A percentile compares a stretch with the other conserved stretches of the same genome.
Conservation (phyloP, 2,888 invertebrate species). For the Macropis europaea region DNA sequence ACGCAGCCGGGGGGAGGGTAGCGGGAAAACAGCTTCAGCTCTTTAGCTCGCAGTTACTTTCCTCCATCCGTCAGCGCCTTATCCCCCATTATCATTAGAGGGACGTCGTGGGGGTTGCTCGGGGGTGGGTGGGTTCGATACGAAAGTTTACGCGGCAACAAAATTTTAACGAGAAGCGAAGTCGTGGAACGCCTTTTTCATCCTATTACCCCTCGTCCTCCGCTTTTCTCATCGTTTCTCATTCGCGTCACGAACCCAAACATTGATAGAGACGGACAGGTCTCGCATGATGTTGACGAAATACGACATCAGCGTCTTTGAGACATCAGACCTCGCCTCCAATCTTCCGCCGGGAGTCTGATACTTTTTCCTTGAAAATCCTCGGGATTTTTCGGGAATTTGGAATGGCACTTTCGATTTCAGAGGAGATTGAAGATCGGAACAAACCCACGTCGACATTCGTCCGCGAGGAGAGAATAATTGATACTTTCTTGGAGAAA, state of each 20-base stretch:
- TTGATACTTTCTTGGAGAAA: no score
- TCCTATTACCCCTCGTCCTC: constrained; percentile 33
- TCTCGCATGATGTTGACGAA: constrained; percentile 38
- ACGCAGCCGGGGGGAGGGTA: not conserved
- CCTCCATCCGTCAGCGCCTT: constrained; percentile 25
- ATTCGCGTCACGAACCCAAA: not conserved
- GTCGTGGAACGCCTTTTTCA: constrained; percentile 44
- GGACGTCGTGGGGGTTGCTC: not conserved
- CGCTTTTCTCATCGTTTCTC: not conserved
- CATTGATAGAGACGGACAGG: not conserved
- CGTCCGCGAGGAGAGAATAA: no score
- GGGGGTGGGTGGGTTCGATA: not conserved
- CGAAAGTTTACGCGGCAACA: constrained; percentile 41
- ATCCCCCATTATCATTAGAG: constrained; percentile 35
- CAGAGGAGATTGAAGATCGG: no score
- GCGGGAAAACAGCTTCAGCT: not conserved
- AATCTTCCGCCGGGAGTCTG: not conserved
- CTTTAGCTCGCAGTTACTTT: constrained; percentile 21
- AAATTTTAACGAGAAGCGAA: constrained; percentile 53
- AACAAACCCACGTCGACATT: no score
- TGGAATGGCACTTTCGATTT: no score
- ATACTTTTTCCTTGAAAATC: not conserved
- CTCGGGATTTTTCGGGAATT: no score
- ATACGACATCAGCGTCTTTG: constrained; percentile 35
- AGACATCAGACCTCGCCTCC: not conserved